phyloP scores from a whole-genome alignment of 2,888 invertebrate species.

The Lasioglossum calceatum region DNA sequence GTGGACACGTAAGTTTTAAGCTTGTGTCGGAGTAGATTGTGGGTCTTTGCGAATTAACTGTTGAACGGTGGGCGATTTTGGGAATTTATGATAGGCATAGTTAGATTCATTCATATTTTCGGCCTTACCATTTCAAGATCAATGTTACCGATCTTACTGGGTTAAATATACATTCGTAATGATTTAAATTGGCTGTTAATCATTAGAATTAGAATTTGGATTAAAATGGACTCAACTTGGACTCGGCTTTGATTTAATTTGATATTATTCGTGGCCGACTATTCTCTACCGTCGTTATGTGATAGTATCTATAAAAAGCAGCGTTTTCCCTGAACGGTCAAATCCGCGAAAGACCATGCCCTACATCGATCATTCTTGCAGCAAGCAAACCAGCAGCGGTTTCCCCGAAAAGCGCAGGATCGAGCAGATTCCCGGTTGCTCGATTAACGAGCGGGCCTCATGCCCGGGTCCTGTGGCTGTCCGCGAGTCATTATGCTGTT shows the following conservation, averaged over 20 bases:
- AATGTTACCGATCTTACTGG: not conserved
- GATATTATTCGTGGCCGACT: not conserved
- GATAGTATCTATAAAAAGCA: no score
- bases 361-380: not conserved
- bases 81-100: not conserved
- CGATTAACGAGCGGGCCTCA: constrained; percentile 5
- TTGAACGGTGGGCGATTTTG: not conserved
- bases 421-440: not conserved
- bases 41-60: no score
- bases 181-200: not conserved
- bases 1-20: not conserved
- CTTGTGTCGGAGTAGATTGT: not conserved
- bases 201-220: not conserved
- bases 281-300: no score
- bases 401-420: not conserved
- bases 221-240: no score
- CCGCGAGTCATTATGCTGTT: constrained; percentile 57
- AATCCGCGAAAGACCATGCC: not conserved
- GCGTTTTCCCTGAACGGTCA: no score
- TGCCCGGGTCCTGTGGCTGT: not conserved
- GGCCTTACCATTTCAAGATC: not conserved
- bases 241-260: no score
- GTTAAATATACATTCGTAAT: not conserved
- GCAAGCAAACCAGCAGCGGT: not conserved
- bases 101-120: no score